Evolutionary conservation across 2,797 vertebrate genomes (phyloP), one percentile per base, ranked within the genome.

Genomic region (Alfaro cultratus): DNA sequence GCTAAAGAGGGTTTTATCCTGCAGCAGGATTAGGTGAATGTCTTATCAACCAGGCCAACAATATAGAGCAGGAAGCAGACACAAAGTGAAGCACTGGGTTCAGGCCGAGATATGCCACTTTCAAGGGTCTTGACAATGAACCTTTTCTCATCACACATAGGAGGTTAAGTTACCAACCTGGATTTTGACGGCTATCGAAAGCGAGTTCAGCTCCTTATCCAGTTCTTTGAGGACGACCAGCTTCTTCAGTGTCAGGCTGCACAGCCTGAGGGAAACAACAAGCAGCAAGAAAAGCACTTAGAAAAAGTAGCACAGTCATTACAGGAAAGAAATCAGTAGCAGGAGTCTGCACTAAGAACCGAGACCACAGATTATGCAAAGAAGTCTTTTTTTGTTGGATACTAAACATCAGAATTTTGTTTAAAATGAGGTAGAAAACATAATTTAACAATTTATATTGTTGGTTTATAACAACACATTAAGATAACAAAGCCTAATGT

Each of bases 141-240:
- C 49, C 47, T 82, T 39, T 53, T 82, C 43, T 45, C 55, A 55
- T 77, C 16, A 45, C 82, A 85, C 70, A 49, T 3, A 23, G 7
- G 46, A 87, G 78, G 80, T 75, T 74, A 84, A 75, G 39, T 31
- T 72, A 92, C 95, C 88, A 85, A 96, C 96, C 96, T 96, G 96
- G 80, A 97, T 95, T 93, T 96, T 97, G 57, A 97, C 96, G n/a
- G 96, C 96, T 85, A 97, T 97, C 34, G 96, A 95, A 70, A 97
- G 90, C 1, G 96, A 97, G 90, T 88, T 96, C 79, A 97, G 92
- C 81, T 97, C 96, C 89, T 95, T 95, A 86, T 97, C 96, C 91
- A 97, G 92, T 87, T 97, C 96, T 92, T 95, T 96, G 64, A 96
- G 93, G 73, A 96, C 95, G 1, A 96, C 95, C 70, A 97, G 95